Evolutionary conservation across 2,888 invertebrate genomes (phyloP), one percentile per base, ranked within the genome.

Genomic region (Prosapia bicincta): DNA sequence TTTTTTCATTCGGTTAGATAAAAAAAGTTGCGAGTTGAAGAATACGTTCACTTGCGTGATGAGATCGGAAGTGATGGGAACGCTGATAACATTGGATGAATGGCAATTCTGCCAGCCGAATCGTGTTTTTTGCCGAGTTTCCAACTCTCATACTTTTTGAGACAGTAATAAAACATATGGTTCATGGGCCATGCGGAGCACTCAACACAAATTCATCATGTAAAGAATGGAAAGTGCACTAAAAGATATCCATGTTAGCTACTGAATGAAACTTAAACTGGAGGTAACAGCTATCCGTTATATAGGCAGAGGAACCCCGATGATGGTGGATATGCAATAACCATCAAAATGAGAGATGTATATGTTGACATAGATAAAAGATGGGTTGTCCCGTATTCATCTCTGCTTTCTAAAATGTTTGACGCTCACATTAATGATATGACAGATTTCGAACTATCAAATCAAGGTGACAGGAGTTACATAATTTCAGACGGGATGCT

Each of bases 161-260:
- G 67, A 30, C 30, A 32, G 73, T 68, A 20, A 30, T 25, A 30
- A 73, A 73, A 67, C 70, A 77, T 71, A 79, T 83, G 82, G 81
- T 83, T 65, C 84, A 85, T 80, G 83, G 83, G 3, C 83, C 83
- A 20, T 84, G 84, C 78, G 83, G 83, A 7, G 28, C n/a, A n/a
- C 69, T 80, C 20, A 84, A 84, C 79, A 67, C 66, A 6, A 78
- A 80, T 26, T 82, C 84, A 25, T 82, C 83, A 1, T 86, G 85
- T 80, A 84, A 77, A 78, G 20, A 80, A 83, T 71, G 83, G 82
- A 5, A 81, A 80, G 72, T 86, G 85, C 80, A 78, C 81, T 0
- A 86, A 86, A 79, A 79, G 79, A 7, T 85, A 81, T 78, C 85
- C 84, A 20, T n/a, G n/a, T n/a, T n/a, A n/a, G n/a, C n/a, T n/a